Percentiles rank a stretch among this genome's conserved stretches.
phyloP scores from a whole-genome alignment of 2,888 invertebrate genomes.

The Anoplius nigerrimus region DNA sequence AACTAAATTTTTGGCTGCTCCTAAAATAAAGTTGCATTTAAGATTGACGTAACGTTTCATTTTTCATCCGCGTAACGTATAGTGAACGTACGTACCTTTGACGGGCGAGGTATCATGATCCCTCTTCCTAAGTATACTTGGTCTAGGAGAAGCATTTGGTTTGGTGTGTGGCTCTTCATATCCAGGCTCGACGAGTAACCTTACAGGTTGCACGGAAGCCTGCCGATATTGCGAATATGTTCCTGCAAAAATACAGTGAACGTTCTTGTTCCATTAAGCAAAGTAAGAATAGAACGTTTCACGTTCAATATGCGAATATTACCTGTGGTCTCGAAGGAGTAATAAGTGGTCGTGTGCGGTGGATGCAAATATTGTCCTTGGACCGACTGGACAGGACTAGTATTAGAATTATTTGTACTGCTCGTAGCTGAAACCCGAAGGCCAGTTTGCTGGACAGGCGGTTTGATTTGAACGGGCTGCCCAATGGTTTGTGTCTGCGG shows the following conservation, averaged over 20 bases:
- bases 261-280: not conserved
- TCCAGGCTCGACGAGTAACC: conserved; percentile 70
- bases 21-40: conserved; percentile 30
- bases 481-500: conserved; percentile 60
- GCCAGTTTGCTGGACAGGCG: conserved; percentile 52
- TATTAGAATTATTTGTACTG: conserved; percentile 51
- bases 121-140: conserved; percentile 91
- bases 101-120: conserved; percentile 81
- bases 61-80: not conserved
- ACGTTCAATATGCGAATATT: conserved; percentile 29
- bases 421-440: conserved; percentile 52
- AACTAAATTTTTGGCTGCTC: conserved; percentile 69
- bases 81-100: conserved; percentile 57
- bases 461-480: conserved; percentile 70
- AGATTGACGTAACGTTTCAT: not conserved
- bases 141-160: conserved; percentile 83
- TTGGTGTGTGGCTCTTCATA: conserved; percentile 71
- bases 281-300: too few relatives aligned
- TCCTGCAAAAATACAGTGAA: conserved; percentile 42
- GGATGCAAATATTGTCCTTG: conserved; percentile 67
- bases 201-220: conserved; percentile 68
- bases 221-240: conserved; percentile 70
- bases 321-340: conserved; percentile 69
- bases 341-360: conserved; percentile 68
- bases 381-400: conserved; percentile 57